Evolutionary conservation across 2,113 vertebrate species (phyloP), one percentile per base, ranked within the genome.

Genomic region (Climacteris rufus): DNA sequence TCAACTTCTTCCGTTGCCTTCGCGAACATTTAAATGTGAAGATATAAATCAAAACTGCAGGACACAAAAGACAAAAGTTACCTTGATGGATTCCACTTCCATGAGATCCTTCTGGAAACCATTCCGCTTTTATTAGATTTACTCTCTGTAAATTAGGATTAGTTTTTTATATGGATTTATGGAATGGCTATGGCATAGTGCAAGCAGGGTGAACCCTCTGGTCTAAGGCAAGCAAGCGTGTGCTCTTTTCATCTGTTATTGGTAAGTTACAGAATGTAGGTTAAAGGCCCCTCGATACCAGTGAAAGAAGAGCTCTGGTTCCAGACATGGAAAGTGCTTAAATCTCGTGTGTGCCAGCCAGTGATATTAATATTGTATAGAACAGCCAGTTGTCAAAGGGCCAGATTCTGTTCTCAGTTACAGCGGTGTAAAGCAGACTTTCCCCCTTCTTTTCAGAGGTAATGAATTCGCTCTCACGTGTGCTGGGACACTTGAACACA

Each of bases 111-210:
- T 94, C 90, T 92, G 86, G 93, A 95, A 95, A 89, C 42, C 65
- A 90, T 94, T 97, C 95, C 69, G 68, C 49, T 96, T 97, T 97
- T 93, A 96, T 94, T 97, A 96, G 91, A 92, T 83, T 39, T 21
- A 86, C 74, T 92, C 78, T 90, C 83, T 70, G 57, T 97, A 96
- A 97, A 96, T 94, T 94, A 95, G 95, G 95, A 94, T 96, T 96
- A 89, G 81, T 66, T 96, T 95, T 98, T 96, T 96, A 91, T 93
- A 72, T 74, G 78, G 84, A 92, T 97, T 97, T 97, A 97, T 95
- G 89, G 90, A 95, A 96, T 66, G 88, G 94, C 85, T 89, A 17
- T 31, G 45, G 87, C 94, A 47, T 86, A 47, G 85, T 95, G 94
- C 88, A 95, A 90, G 96, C 86, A 31, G 94, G 89, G 93, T 78